Percentiles rank a stretch among this genome's conserved stretches.
Evolutionary conservation across 2,888 invertebrate genomes (phyloP).

Genomic region (Limnephilus marmoratus): DNA sequence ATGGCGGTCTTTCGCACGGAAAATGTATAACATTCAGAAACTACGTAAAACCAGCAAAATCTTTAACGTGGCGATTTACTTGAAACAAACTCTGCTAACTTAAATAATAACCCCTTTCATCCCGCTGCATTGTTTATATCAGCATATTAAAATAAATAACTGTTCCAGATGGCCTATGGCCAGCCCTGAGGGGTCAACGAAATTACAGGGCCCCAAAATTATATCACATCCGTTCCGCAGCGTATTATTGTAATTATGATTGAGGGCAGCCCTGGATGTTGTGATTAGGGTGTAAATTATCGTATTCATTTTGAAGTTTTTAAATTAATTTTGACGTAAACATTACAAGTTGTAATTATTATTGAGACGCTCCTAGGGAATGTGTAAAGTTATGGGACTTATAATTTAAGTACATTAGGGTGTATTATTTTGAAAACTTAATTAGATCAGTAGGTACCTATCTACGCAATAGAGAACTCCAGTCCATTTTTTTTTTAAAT

Average conservation of each 20-base stretch:
- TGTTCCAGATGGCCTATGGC: constrained; percentile 31
- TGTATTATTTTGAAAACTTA: neutral
- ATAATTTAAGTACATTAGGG: neutral
- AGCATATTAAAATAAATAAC: constrained; percentile 24
- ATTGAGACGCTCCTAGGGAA: neutral
- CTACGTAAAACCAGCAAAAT: too few species aligned
- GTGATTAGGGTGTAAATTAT: constrained; percentile 13
- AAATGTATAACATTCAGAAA: too few species aligned
- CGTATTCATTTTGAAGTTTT: neutral
- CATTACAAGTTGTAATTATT: neutral
- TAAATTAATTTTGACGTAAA: neutral
- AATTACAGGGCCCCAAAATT: constrained; percentile 20
- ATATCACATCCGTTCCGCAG: constrained; percentile 40
- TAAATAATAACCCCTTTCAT: constrained; percentile 4
- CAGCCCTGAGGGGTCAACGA: constrained; percentile 19
- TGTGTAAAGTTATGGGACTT: neutral
- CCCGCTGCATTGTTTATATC: constrained; percentile 15
- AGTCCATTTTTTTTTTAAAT: too few species aligned
- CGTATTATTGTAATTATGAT: constrained; percentile 46
- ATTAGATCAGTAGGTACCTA: too few species aligned
- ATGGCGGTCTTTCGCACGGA: too few species aligned
- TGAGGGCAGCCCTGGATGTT: constrained; percentile 19
- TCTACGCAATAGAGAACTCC: too few species aligned
- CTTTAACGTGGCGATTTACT: neutral
- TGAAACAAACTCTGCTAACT: neutral